These are phyloP conservation scores for Hystrix brachyura DNA, from an alignment of 2,113 vertebrate genomes.

Conservation along the genomic window DNA sequence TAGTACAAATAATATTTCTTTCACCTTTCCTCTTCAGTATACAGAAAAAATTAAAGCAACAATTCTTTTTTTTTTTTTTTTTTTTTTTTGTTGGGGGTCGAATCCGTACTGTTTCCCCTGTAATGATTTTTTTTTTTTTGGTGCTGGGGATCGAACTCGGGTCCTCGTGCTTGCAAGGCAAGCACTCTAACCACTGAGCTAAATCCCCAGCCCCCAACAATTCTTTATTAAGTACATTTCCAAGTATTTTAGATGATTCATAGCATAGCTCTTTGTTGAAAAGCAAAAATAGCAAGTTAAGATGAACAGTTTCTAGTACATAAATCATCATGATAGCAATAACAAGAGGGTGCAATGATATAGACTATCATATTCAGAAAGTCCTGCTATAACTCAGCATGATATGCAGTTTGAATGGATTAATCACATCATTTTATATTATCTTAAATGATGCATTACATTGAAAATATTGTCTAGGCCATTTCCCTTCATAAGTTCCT, in stretches of 20 bases:
- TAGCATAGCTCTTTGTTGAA: constrained; percentile 38
- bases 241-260: constrained; percentile 72
- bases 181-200: too few relatives aligned
- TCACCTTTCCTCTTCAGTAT: background rate
- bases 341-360: background rate
- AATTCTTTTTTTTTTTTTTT: too few relatives aligned
- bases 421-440: constrained; percentile 56
- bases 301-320: constrained; percentile 52
- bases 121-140: too few relatives aligned
- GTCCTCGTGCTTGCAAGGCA: too few relatives aligned
- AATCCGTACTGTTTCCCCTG: too few relatives aligned
- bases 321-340: constrained; percentile 69
- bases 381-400: background rate
- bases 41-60: background rate
- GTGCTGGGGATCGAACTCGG: too few relatives aligned
- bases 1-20: constrained; percentile 20
- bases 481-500: constrained; percentile 60
- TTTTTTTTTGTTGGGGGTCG: too few relatives aligned
- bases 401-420: background rate
- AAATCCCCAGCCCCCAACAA: too few relatives aligned
- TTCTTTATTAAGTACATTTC: constrained; percentile 56
- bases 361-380: constrained; percentile 39
- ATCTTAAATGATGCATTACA: constrained; percentile 68
- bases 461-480: constrained; percentile 51
- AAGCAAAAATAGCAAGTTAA: constrained; percentile 63